Base-by-base conservation (phyloP, 2,888 invertebrate species). In the Caenorhabditis panamensis region DNA sequence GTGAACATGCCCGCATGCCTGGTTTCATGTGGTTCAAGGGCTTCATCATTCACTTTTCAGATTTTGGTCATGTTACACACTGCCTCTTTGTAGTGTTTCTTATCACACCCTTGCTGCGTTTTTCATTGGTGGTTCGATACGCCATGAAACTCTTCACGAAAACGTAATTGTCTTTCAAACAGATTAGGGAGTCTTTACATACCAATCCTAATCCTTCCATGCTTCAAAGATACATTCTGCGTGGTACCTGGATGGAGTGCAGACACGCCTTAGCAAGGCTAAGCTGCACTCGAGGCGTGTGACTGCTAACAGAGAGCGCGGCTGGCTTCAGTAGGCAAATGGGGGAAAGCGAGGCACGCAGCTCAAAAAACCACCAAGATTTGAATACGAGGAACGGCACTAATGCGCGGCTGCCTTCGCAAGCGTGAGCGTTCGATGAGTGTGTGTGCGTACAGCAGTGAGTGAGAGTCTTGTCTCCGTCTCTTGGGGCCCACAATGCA, bases 401-500 rank as follows among this genome's bases (percentile, higher is more conserved):
- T 18, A 47, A 47, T 44, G 68, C 68, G 59, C 59, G 49, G 36
- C 11, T 58, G 56, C 28, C 26, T 36, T 26, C 37, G 20, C 64
- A 56, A 26, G 41, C 20, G 41, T 54, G 36, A 53, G 66, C 24
- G 66, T 28, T 37, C 13, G 22, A 11, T 59, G 37, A 68, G 51
- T 36, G 69, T 61, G 68, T 59, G 59, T 58, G 67, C 31, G 49
- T 47, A 58, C 49, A 49, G 51, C 26, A 20, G 53, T 61, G 69
- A 61, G 69, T 71, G 71, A 44, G 54, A 31, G 54, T 62, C n/a
- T 26, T 31, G 62, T 69, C 59, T 59, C 49, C 59, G 59, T 69
- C 49, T 37, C 20, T 31, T 64, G 20, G n/a, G 66, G 31, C 31
- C 16, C 24, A 24, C 24, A 51, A 36, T 47, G 71, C 28, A 26